Evolutionary conservation across 2,888 invertebrate genomes (phyloP).

Genomic region (Cabera pusaria): DNA sequence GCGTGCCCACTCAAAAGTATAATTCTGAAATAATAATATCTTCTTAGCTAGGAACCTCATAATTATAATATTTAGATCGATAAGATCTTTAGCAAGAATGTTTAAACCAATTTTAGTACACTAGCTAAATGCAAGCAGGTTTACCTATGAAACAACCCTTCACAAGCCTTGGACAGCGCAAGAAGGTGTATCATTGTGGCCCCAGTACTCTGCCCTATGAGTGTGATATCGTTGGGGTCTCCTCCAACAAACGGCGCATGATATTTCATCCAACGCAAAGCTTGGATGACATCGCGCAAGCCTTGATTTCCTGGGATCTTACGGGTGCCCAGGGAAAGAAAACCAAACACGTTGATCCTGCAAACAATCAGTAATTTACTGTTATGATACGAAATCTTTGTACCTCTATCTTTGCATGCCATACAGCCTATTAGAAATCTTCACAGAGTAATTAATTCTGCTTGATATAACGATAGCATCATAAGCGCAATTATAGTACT

Average conservation of each 20-base stretch:
- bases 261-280: conserved; percentile 64
- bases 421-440: no score
- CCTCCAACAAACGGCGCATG: conserved; percentile 68
- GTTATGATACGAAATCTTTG: no score
- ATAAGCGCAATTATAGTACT: no score
- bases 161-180: conserved; percentile 52
- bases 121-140: no score
- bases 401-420: no score
- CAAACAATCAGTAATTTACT: conserved; percentile 14
- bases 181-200: conserved; percentile 57
- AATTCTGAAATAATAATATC: conserved; percentile 49
- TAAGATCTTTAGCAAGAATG: no score
- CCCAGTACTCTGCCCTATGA: conserved; percentile 64
- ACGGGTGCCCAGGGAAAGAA: conserved; percentile 61
- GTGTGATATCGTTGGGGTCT: conserved; percentile 47
- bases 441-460: no score
- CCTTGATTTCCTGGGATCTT: conserved; percentile 73
- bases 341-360: conserved; percentile 72
- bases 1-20: conserved; percentile 63
- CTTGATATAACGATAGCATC: no score
- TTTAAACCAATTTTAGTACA: no score
- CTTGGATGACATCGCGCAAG: conserved; percentile 63
- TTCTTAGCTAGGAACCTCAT: no score
- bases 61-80: no score
- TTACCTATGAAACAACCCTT: conserved; percentile 62